A percentile compares a stretch with the other conserved stretches of the same genome.
These are phyloP conservation scores for Grammomys surdaster DNA, from an alignment of 2,113 vertebrate species.

Conservation along the genomic window DNA sequence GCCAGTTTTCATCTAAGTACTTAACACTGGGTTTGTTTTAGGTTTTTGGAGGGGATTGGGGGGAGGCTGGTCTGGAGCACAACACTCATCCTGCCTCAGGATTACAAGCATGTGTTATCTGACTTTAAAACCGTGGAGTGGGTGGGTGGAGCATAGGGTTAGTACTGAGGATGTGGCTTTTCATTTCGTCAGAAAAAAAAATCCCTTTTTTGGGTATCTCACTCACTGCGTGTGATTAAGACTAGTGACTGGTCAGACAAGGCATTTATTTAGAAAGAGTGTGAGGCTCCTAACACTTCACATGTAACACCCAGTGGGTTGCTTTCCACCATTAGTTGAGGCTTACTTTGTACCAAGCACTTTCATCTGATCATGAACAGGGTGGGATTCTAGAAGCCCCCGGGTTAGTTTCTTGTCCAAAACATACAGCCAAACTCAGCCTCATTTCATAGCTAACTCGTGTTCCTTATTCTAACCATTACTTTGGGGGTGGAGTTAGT, in stretches of 20 bases:
- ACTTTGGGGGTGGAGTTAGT: background rate
- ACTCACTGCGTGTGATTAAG: background rate
- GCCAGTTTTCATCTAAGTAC: constrained; percentile 2
- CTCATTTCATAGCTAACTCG: background rate
- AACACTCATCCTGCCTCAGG: too few species aligned
- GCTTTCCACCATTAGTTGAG: background rate
- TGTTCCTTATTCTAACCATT: constrained; percentile 28
- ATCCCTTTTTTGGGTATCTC: background rate
- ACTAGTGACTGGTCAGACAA: background rate
- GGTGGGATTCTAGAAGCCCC: background rate
- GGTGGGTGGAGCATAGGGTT: background rate
- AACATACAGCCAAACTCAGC: constrained; percentile 2
- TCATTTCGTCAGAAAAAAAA: background rate
- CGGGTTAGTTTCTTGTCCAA: constrained; percentile 44
- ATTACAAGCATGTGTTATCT: background rate
- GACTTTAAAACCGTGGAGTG: background rate
- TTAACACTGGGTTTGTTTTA: constrained; percentile 15
- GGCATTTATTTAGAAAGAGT: background rate
- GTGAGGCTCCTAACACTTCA: background rate
- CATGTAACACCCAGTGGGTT: background rate
- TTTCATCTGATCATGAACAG: constrained; percentile 12
- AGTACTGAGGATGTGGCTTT: constrained; percentile 29
- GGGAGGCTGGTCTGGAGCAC: background rate
- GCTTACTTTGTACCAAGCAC: background rate
- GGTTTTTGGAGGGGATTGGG: too few species aligned